phyloP scores from a whole-genome alignment of 2,797 vertebrate genomes.

The Balearica regulorum region DNA sequence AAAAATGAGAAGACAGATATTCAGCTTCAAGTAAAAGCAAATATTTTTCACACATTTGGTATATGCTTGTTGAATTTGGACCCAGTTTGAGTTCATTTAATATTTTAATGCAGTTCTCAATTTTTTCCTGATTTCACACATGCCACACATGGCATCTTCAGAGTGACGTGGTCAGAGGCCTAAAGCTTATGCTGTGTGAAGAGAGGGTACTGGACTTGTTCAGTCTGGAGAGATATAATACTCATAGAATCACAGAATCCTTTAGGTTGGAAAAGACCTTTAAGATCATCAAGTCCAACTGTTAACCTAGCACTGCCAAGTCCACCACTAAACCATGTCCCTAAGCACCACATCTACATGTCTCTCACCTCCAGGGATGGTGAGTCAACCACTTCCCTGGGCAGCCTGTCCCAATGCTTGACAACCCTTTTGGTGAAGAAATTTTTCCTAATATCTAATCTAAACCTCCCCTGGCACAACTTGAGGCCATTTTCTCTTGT shows the following conservation, averaged over 20 bases:
- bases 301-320: neutral
- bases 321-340: neutral
- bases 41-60: neutral
- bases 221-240: neutral
- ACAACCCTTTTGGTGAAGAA: neutral
- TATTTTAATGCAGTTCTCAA: neutral
- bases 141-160: neutral
- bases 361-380: neutral
- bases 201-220: neutral
- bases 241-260: neutral
- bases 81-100: neutral
- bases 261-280: neutral
- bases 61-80: neutral
- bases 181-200: neutral
- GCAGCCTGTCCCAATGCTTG: neutral
- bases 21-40: neutral
- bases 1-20: conserved; percentile 41
- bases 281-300: rapidly evolving
- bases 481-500: neutral
- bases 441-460: neutral
- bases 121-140: neutral
- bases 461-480: rapidly evolving
- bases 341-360: rapidly evolving
- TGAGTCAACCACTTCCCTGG: neutral
- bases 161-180: neutral